Percentiles rank a stretch among this genome's conserved stretches.
These are phyloP conservation scores for Drosophila lacicola DNA, from an alignment of 2,888 invertebrate species.

Conservation along the genomic window DNA sequence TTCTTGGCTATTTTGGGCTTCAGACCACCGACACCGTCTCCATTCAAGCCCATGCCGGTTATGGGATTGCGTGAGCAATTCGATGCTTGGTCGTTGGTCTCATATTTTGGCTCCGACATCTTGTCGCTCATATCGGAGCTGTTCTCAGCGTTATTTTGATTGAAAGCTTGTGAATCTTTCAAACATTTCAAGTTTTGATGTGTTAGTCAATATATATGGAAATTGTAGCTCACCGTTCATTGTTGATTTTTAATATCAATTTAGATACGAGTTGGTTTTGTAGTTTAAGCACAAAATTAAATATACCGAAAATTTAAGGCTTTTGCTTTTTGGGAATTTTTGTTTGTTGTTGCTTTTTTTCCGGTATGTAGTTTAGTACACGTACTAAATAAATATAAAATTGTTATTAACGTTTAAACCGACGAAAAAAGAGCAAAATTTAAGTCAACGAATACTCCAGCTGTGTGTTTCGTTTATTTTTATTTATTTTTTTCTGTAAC, in stretches of 20 bases:
- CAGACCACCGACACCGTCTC: conserved; percentile 46
- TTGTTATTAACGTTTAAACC: not conserved
- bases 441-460: conserved; percentile 7
- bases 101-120: not conserved
- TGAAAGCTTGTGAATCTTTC: not conserved
- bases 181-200: too few species aligned
- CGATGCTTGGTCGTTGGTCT: not conserved
- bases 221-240: not conserved
- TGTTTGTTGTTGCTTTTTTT: not conserved
- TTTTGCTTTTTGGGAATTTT: not conserved
- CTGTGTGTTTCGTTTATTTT: conserved; percentile 2
- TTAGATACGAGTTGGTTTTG: not conserved
- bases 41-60: conserved; percentile 48
- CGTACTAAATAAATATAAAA: not conserved
- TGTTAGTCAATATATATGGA: too few species aligned
- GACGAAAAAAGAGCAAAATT: not conserved
- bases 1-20: conserved; percentile 44
- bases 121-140: conserved; percentile 1
- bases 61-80: conserved; percentile 39
- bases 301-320: conserved; percentile 5
- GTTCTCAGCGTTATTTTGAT: not conserved
- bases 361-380: not conserved
- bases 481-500: not conserved
- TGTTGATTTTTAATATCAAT: not conserved
- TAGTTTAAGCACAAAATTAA: not conserved